Conservation (phyloP, 23 tunicate genomes). For the Diplosoma virens region DNA sequence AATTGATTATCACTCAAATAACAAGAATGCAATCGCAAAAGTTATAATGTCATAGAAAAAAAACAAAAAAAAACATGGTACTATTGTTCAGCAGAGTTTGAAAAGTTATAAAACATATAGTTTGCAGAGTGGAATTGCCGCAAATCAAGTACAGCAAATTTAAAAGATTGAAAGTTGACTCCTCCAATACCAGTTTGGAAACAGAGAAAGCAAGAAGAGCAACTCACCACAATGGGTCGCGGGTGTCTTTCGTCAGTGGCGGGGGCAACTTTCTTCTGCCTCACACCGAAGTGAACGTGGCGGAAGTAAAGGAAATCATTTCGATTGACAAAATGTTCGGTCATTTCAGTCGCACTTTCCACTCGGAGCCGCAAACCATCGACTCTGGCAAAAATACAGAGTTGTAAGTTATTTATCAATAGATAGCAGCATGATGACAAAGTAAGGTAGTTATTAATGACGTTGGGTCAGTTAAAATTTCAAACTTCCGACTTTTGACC, state of each 20-base stretch:
- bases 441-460: not conserved
- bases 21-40: too few species aligned
- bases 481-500: too few species aligned
- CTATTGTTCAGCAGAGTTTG: not conserved
- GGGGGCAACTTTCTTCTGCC: slow-evolving; percentile 58
- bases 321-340: slow-evolving; percentile 79
- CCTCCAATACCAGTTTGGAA: too few species aligned
- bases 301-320: slow-evolving; percentile 83
- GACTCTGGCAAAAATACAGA: slow-evolving; percentile 43
- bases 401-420: not conserved
- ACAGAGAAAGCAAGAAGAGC: too few species aligned
- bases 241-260: slow-evolving; percentile 73
- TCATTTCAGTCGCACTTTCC: slow-evolving; percentile 76
- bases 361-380: slow-evolving; percentile 66
- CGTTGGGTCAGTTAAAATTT: too few species aligned
- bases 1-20: too few species aligned
- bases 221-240: slow-evolving; percentile 78
- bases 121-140: not conserved
- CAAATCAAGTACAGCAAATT: too few species aligned
- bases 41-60: not conserved
- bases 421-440: not conserved
- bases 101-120: not conserved
- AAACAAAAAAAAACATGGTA: not conserved
- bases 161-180: too few species aligned
- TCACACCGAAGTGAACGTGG: slow-evolving; percentile 67